Conservation (phyloP, 2,797 vertebrate genomes). For the Mycteria americana region DNA sequence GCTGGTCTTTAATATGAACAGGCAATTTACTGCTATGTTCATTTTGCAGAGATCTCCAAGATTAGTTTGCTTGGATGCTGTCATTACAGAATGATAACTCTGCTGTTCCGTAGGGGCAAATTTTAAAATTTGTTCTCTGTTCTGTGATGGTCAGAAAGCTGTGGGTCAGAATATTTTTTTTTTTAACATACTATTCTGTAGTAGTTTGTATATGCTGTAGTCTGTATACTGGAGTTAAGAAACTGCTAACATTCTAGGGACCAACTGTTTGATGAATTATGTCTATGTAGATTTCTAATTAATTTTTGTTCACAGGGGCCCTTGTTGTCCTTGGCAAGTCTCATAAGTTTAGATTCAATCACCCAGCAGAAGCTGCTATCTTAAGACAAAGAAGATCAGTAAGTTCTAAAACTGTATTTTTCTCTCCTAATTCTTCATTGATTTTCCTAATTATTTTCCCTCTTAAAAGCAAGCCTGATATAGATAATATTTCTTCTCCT, state of each 20-base stretch:
- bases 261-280: neutral
- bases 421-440: neutral
- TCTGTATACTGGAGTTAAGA: neutral
- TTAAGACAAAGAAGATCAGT: conserved; percentile 89
- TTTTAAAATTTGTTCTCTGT: neutral
- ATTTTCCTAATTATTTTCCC: neutral
- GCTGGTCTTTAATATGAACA: neutral
- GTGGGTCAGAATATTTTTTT: neutral
- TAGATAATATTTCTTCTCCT: neutral
- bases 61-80: neutral
- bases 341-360: conserved; percentile 94
- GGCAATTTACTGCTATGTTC: neutral
- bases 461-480: neutral
- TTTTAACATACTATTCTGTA: neutral
- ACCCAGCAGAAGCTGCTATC: conserved; percentile 92
- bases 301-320: conserved; percentile 76
- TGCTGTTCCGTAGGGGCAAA: neutral
- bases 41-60: neutral
- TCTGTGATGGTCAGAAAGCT: neutral
- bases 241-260: neutral
- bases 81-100: neutral
- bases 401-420: conserved; percentile 33
- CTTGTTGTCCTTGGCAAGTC: conserved; percentile 89
- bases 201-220: neutral
- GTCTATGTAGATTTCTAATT: neutral